Evolutionary conservation across 2,113 vertebrate species (phyloP), one percentile per base, ranked within the genome.

Genomic region (Prunella himalayana): DNA sequence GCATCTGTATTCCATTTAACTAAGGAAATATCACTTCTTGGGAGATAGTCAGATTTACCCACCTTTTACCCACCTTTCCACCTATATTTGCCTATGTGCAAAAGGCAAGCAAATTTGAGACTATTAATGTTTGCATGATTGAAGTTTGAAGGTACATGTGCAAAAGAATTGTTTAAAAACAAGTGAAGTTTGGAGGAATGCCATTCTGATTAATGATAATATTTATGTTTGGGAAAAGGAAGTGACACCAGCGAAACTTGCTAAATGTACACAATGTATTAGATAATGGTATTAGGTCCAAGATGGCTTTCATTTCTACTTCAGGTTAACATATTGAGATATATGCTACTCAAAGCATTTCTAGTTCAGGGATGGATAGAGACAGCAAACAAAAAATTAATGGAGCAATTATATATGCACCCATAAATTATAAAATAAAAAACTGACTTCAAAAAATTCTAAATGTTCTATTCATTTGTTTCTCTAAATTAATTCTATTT

Each of bases 1-100:
- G 69, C 86, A 78, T 94, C 80, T 93, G 69, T 86, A 68, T 78
- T 86, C 49, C 56, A 91, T 94, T 94, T 96, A 91, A 89, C 23
- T 91, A 81, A 86, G 94, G 91, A 95, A 88, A 94, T 86, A 61
- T 89, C 60, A 73, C 4, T 1, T 86, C 64, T 81, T 94, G 77
- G 60, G 41, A 89, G 39, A 84, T 28, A 51, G 57, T 65, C 72
- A 86, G 69, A 68, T 90, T 82, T 86, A 41, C 35, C 61, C 54
- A 71, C 44, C 27, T 84, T 85, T 47, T 45, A 73, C 50, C 49
- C 42, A n/a, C 70, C 31, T 76, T 77, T 54, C 27, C 51, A 91
- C 65, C 78, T 57, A 19, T 54, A 50, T 76, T 41, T 91, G 41
- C 42, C 49, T 53, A 70, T 66, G 45, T 88, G 63, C 42, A 90